These are phyloP conservation scores for Pelusios castaneus DNA, from an alignment of 2,113 vertebrate genomes.

Conservation along the genomic window DNA sequence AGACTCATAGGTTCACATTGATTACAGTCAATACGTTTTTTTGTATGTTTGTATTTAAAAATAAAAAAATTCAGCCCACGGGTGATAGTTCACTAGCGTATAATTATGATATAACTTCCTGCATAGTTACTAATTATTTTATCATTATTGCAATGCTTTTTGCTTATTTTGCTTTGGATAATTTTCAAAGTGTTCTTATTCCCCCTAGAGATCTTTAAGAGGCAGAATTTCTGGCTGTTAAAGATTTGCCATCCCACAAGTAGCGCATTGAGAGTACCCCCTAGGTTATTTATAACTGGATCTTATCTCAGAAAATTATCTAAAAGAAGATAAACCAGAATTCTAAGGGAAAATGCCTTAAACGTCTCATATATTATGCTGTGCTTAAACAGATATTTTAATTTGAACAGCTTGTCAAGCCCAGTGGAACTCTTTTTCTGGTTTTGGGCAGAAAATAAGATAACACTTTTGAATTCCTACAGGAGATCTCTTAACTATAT, in stretches of 20 bases:
- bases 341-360: conserved; percentile 81
- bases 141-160: conserved; percentile 81
- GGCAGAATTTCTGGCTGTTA: conserved; percentile 80
- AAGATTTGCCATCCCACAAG: conserved; percentile 78
- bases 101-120: conserved; percentile 76
- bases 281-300: conserved; percentile 85
- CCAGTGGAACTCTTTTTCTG: conserved; percentile 77
- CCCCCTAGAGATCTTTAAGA: conserved; percentile 76
- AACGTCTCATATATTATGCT: conserved; percentile 82
- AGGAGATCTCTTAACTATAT: conserved; percentile 76
- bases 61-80: conserved; percentile 47
- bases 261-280: conserved; percentile 76
- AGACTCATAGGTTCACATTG: conserved; percentile 50
- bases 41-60: conserved; percentile 63
- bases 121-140: conserved; percentile 73
- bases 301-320: conserved; percentile 87
- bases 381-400: conserved; percentile 81
- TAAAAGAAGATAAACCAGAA: conserved; percentile 82
- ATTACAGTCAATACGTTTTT: conserved; percentile 50
- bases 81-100: conserved; percentile 71
- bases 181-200: conserved; percentile 83
- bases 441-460: conserved; percentile 83
- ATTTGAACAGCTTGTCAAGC: conserved; percentile 80
- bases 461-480: conserved; percentile 78
- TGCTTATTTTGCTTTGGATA: conserved; percentile 81